Conservation (phyloP, 2,888 invertebrate species). For the Andrena hattorfiana region DNA sequence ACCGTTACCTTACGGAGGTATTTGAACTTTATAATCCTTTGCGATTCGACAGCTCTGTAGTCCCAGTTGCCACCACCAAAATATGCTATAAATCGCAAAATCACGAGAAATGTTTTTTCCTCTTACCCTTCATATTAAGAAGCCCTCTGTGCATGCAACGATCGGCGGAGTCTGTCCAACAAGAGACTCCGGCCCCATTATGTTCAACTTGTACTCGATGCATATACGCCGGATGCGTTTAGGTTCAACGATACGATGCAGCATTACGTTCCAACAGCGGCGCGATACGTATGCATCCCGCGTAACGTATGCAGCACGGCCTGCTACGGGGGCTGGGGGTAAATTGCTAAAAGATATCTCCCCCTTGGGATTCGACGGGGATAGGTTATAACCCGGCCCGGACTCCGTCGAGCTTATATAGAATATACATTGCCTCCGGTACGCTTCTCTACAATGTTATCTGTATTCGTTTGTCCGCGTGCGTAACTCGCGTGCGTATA, state of each 20-base stretch:
- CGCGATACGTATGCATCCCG: slow-evolving; percentile 59
- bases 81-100: too few species aligned
- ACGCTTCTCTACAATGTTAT: slow-evolving; percentile 32
- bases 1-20: too few species aligned
- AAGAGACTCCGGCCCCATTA: slow-evolving; percentile 50
- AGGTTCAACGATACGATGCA: slow-evolving; percentile 57
- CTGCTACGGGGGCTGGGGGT: slow-evolving; percentile 46
- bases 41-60: too few species aligned
- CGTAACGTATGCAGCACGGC: slow-evolving; percentile 63
- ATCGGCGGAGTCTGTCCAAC: slow-evolving; percentile 5
- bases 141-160: background rate
- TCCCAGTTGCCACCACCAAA: too few species aligned
- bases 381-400: slow-evolving; percentile 71
- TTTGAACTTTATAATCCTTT: too few species aligned
- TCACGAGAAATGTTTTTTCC: background rate
- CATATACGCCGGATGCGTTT: slow-evolving; percentile 48
- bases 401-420: slow-evolving; percentile 68
- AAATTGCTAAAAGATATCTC: slow-evolving; percentile 81
- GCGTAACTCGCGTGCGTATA: slow-evolving; percentile 30
- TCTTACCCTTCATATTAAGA: background rate
- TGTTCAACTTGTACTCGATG: slow-evolving; percentile 40
- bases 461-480: slow-evolving; percentile 39
- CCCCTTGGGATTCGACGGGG: slow-evolving; percentile 74
- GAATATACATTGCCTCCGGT: slow-evolving; percentile 65
- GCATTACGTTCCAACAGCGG: slow-evolving; percentile 50